phyloP scores from a whole-genome alignment of 2,888 invertebrate species.

The Molorchus minor region DNA sequence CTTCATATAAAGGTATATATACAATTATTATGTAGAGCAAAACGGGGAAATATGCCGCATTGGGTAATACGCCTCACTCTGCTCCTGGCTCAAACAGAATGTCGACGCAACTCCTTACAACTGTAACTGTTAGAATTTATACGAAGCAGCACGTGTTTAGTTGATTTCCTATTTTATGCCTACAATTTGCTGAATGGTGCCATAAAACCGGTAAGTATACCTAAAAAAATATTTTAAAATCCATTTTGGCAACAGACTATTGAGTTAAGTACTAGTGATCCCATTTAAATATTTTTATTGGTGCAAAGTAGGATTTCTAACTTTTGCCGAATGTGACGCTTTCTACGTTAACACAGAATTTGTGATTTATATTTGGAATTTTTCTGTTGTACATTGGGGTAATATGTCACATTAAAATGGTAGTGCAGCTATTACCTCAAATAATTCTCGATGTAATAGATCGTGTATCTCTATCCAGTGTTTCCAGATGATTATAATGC shows the following conservation, averaged over 20 bases:
- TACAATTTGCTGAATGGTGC: background rate
- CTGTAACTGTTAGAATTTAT: background rate
- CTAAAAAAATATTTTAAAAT: constrained; percentile 4
- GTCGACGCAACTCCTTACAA: too few species aligned
- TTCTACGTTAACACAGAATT: too few species aligned
- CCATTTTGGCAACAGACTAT: constrained; percentile 3
- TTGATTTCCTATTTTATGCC: too few species aligned
- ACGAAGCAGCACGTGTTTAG: too few species aligned
- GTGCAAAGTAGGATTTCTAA: background rate
- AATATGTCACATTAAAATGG: constrained; percentile 26
- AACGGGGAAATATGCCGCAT: too few species aligned
- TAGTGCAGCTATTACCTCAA: too few species aligned
- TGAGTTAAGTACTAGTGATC: constrained; percentile 2
- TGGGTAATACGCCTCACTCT: too few species aligned
- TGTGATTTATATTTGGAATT: constrained; percentile 14
- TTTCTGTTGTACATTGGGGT: constrained; percentile 17
- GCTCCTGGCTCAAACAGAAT: too few species aligned
- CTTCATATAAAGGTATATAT: too few species aligned
- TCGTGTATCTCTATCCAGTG: constrained; percentile 2
- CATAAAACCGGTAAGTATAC: too few species aligned
- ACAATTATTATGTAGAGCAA: too few species aligned
- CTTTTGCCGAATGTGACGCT: constrained; percentile 14
- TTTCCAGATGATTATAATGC: background rate
- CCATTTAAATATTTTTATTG: background rate
- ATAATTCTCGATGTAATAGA: constrained; percentile 24